Conservation (phyloP, 1,140 invertebrate genomes). For the Coenobita brevimanus region DNA sequence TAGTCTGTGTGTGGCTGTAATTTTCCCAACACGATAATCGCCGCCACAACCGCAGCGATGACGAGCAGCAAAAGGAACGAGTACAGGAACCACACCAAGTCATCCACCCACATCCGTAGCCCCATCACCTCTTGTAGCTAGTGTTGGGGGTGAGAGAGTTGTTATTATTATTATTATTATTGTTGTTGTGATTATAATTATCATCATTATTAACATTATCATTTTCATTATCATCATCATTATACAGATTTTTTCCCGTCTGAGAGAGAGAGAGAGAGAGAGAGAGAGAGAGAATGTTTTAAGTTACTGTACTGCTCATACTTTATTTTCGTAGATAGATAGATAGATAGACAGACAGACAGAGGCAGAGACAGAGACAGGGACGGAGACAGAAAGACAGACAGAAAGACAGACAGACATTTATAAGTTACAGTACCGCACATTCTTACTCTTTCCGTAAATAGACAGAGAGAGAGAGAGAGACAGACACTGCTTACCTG, state of each 20-base stretch:
- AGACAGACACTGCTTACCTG: constrained; percentile 17
- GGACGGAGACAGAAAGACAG: no score
- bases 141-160: no score
- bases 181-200: no score
- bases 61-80: constrained; percentile 15
- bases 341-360: no score
- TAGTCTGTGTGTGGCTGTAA: constrained; percentile 30
- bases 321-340: no score
- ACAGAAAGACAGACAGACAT: background rate
- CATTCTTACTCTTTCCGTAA: background rate
- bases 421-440: background rate
- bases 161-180: no score
- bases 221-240: no score
- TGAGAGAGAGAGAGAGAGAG: background rate
- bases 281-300: background rate
- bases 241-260: background rate
- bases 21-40: constrained; percentile 29
- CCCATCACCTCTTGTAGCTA: constrained; percentile 62
- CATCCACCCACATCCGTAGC: constrained; percentile 39
- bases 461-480: background rate
- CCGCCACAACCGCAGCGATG: background rate
- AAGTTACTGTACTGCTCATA: background rate
- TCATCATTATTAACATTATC: no score
- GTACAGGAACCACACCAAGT: constrained; percentile 47
- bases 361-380: background rate